Base-by-base conservation (phyloP, 2,797 vertebrate species). In the Tragopan temminckii region DNA sequence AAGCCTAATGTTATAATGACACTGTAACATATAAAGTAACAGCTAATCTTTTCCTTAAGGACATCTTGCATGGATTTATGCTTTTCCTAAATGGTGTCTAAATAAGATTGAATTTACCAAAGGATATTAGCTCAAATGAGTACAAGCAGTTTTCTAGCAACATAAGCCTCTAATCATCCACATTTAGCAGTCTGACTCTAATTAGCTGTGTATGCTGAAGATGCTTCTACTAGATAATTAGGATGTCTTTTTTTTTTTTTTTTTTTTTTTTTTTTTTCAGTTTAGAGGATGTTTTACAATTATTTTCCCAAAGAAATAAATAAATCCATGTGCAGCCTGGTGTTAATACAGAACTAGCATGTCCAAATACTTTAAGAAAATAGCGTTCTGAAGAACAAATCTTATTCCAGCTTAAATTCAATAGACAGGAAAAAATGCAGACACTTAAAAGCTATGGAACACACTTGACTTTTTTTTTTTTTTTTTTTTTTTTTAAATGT, bases 171-270 rank as follows among this genome's bases (percentile, higher is more conserved):
- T 95, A 90, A 92, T 92, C 33, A 80, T 71, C 55, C 58, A 36
- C 50, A 78, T 87, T 85, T 87, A 90, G 53, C 24, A 82, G 46
- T 55, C 79, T 83, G 75, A 92, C 17, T 85, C 90, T 76, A 95
- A 90, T 92, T 78, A 89, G 50, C 27, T 71, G 11, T 27, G 21
- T 68, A 66, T 9, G 24, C 52, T 66, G 46, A 92, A 76, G 81
- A 85, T 87, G 38, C 9, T 78, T 95, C 42, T 83, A 80, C 64
- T 40, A 85, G 94, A 86, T 82, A 90, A 94, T 80, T 75, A 90
- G 66, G 69, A 94, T 93, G n/a, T 23, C 2, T 80, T 79, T 57
- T 71, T 78, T 90, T 57, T 25, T 25, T 27, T 50, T 15, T 29
- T 5, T n/a, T n/a, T 80, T 79, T 57, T 71, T 78, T 90, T 57